A percentile compares a stretch with the other conserved stretches of the same genome.
phyloP scores from a whole-genome alignment of 2,113 vertebrate species.

The Cacatua alba region DNA sequence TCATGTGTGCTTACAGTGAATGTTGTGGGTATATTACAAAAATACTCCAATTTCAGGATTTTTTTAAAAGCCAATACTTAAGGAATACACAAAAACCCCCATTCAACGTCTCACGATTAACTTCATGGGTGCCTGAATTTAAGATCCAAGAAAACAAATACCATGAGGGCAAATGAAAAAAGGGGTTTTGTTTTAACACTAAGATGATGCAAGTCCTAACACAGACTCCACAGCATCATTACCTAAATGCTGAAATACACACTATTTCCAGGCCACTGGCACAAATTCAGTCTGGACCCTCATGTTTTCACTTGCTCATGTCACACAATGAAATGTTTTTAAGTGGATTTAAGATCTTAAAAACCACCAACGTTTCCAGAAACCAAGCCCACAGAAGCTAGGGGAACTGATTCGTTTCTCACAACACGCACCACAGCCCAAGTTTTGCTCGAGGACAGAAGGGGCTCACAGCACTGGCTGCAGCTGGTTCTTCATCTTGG shows the following conservation, averaged over 20 bases:
- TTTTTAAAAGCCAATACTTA: background rate
- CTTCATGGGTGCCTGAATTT: background rate
- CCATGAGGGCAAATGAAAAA: background rate
- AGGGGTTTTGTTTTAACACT: background rate
- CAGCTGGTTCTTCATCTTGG: background rate
- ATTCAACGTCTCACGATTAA: background rate
- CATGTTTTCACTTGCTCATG: rapidly evolving
- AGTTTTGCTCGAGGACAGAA: rapidly evolving
- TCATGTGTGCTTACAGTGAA: background rate
- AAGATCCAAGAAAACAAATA: background rate
- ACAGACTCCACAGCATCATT: background rate
- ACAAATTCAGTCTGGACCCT: background rate
- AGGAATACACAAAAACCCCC: background rate
- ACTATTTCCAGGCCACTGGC: background rate
- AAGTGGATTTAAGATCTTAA: background rate
- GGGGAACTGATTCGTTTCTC: rapidly evolving
- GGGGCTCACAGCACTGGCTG: background rate
- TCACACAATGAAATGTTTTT: background rate
- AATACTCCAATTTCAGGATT: background rate
- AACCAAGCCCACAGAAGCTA: background rate
- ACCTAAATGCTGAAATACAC: background rate
- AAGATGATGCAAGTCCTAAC: background rate
- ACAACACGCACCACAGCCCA: rapidly evolving
- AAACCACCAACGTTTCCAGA: background rate
- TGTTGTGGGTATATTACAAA: background rate